Evolutionary conservation across 2,888 invertebrate genomes (phyloP).

Genomic region (Tachina fera): DNA sequence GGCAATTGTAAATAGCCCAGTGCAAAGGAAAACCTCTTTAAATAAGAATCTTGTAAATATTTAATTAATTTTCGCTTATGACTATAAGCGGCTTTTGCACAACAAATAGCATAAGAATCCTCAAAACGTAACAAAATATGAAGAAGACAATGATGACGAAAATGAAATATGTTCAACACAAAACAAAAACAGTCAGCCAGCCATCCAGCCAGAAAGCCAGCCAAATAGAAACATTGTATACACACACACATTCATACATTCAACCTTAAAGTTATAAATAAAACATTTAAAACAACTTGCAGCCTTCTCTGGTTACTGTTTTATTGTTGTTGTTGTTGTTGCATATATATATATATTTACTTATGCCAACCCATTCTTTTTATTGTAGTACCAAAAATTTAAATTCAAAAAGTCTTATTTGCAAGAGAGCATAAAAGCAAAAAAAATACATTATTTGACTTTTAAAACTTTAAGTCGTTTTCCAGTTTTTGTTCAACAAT

Average conservation of each 20-base stretch:
- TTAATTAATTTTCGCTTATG: conserved; percentile 80
- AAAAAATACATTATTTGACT: conserved; percentile 60
- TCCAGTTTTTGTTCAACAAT: conserved; percentile 29
- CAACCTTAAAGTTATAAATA: conserved; percentile 54
- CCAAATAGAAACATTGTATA: conserved; percentile 15
- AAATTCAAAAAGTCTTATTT: conserved; percentile 60
- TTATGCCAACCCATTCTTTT: not conserved
- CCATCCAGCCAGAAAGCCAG: not conserved
- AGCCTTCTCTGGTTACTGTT: not conserved
- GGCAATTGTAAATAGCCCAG: conserved; percentile 4
- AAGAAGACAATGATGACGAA: not conserved
- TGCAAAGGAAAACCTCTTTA: conserved; percentile 29
- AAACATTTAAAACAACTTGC: conserved; percentile 48
- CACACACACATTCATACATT: not conserved
- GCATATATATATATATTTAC: not conserved
- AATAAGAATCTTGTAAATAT: conserved; percentile 79
- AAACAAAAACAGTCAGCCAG: conserved; percentile 10
- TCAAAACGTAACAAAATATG: conserved; percentile 11
- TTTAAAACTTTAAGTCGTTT: conserved; percentile 56
- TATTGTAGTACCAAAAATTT: conserved; percentile 27
- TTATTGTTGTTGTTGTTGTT: not conserved
- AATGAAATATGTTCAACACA: conserved; percentile 19
- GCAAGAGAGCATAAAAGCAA: not conserved
- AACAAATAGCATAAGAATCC: conserved; percentile 35
- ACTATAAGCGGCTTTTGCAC: conserved; percentile 77